A percentile compares a stretch with the other conserved stretches of the same genome.
phyloP scores from a whole-genome alignment of 2,888 invertebrate species.

The Drosophila cyrtoloma region DNA sequence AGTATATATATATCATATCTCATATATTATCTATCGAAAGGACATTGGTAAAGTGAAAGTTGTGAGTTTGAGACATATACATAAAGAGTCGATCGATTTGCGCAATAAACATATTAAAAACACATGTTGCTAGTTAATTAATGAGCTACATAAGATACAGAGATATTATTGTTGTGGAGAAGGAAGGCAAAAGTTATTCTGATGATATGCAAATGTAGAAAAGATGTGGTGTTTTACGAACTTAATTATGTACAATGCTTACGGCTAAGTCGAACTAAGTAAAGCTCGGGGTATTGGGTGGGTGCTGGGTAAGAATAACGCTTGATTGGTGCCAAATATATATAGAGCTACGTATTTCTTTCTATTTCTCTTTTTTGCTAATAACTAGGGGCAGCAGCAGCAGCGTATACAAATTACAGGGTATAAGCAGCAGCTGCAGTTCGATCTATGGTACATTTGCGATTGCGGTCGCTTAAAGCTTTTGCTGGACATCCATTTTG shows the following conservation, averaged over 20 bases:
- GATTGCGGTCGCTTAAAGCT: constrained; percentile 67
- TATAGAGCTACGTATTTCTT: constrained; percentile 28
- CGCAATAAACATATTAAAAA: constrained; percentile 51
- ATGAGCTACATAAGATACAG: constrained; percentile 8
- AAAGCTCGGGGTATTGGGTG: constrained; percentile 53
- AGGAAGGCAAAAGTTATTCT: constrained; percentile 9
- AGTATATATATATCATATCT: constrained; percentile 13
- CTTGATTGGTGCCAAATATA: constrained; percentile 33
- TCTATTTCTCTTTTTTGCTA: not conserved
- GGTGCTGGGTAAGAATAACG: constrained; percentile 46
- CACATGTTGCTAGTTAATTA: constrained; percentile 26
- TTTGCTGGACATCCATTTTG: constrained; percentile 68
- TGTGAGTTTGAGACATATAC: constrained; percentile 27
- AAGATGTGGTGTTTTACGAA: constrained; percentile 35
- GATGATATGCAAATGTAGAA: constrained; percentile 41
- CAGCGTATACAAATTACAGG: constrained; percentile 14
- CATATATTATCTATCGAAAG: constrained; percentile 18
- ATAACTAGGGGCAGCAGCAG: constrained; percentile 18
- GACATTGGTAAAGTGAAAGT: constrained; percentile 19
- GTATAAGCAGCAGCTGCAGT: constrained; percentile 21
- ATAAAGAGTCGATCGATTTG: constrained; percentile 11
- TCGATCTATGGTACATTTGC: constrained; percentile 41
- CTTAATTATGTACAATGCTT: constrained; percentile 70
- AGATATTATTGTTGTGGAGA: not conserved
- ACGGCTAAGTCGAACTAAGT: constrained; percentile 52